Evolutionary conservation across 1,140 invertebrate genomes (phyloP), one percentile per base, ranked within the genome.

Genomic region (Bursaphelenchus mucronatus): DNA sequence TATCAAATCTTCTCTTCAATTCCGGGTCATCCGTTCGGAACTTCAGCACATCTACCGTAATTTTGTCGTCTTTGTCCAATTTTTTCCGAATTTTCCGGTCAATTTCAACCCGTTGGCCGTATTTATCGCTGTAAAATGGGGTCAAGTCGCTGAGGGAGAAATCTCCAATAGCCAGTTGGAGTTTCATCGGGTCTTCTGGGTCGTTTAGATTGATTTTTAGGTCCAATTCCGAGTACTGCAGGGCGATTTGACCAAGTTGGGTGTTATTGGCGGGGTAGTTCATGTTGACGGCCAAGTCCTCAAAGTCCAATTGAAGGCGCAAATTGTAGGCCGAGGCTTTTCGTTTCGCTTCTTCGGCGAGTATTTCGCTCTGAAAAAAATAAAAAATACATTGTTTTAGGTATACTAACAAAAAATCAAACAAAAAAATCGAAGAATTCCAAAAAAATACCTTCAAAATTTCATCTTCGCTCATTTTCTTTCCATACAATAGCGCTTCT

Each of bases 71-170:
- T 47, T 21, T 50, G 55, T 17, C 8, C 17, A 19, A 47, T 21
- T 45, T 40, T 39, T 39, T 63, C n/a, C 9, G 10, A 41, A 49
- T 67, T 51, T 62, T 44, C 10, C 59, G 11, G 10, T 45, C 45
- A 7, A 71, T 39, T 9, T 46, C 46, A 10, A 76, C 17, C 50
- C 72, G 45, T 47, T 74, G 68, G 1, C 44, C 40, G 53, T 74
- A 74, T 15, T 76, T 40, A 15, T 61, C 51, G 19, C 47, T 59
- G 45, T 75, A 73, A 41, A 75, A 74, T 30, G 69, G 70, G 15
- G 63, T 76, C 15, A 43, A 47, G 55, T 75, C 73, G 9, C 46
- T 47, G 13, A 75, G 21, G 8, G 17, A 44, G 11, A 75, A 51
- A 8, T 61, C 63, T 44, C 63, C 39, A 8, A 51, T 58, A 3